Percentiles rank a stretch among this genome's conserved stretches.
Conservation (phyloP, 2,888 invertebrate species). For the Drosophila silvestris region DNA sequence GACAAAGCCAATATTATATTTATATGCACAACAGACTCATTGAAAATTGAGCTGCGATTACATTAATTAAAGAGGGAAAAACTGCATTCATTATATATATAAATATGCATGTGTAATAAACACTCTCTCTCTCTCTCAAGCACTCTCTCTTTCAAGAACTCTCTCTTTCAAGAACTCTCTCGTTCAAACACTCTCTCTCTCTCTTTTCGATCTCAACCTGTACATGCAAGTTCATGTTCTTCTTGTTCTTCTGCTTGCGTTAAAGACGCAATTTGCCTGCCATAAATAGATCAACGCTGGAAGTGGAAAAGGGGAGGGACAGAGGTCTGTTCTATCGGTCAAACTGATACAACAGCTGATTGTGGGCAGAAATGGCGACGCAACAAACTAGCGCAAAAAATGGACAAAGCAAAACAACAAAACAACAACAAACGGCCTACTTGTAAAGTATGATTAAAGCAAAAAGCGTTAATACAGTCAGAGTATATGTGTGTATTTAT, state of each 20-base stretch:
- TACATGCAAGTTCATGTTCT: background rate
- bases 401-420: constrained; percentile 41
- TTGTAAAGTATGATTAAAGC: constrained; percentile 47
- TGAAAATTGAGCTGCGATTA: constrained; percentile 9
- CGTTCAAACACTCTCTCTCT: background rate
- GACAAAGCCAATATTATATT: constrained; percentile 23
- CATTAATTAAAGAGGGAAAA: constrained; percentile 1
- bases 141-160: background rate
- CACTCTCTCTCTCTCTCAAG: background rate
- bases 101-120: background rate
- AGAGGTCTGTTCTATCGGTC: constrained; percentile 50
- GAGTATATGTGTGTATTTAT: background rate
- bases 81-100: background rate
- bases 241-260: background rate
- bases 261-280: constrained; percentile 38
- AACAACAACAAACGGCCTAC: constrained; percentile 37
- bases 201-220: background rate
- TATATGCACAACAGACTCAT: constrained; percentile 6
- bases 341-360: constrained; percentile 69
- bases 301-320: background rate
- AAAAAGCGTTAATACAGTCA: constrained; percentile 15
- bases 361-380: constrained; percentile 54
- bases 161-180: background rate
- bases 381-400: constrained; percentile 34
- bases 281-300: constrained; percentile 3